Evolutionary conservation across 2,113 vertebrate genomes (phyloP).

Genomic region (Cyanoliseus patagonus): DNA sequence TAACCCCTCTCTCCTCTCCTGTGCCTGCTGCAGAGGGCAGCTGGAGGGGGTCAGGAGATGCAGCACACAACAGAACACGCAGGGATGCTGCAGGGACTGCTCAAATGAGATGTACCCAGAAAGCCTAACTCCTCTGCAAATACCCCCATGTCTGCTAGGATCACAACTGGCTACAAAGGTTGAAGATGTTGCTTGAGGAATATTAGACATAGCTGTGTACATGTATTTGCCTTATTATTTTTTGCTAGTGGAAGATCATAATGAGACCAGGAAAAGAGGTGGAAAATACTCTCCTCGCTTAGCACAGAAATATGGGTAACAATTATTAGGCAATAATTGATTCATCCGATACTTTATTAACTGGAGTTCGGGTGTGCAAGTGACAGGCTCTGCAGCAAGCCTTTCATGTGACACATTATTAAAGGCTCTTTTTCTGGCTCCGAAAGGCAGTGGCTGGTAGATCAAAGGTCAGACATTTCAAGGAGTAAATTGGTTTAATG

Average conservation of each 20-base stretch:
- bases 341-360: conserved; percentile 50
- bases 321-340: conserved; percentile 68
- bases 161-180: neutral
- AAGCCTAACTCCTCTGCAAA: neutral
- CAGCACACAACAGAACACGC: neutral
- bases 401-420: conserved; percentile 66
- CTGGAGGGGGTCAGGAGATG: neutral
- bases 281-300: neutral
- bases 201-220: neutral
- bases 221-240: neutral
- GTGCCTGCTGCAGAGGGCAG: neutral
- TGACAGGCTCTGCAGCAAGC: conserved; percentile 23
- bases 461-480: conserved; percentile 75
- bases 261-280: neutral
- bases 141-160: accelerated
- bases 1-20: neutral
- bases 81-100: neutral
- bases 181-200: neutral
- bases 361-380: neutral
- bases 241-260: neutral
- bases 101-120: neutral
- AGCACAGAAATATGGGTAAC: conserved; percentile 35
- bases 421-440: conserved; percentile 58
- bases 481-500: conserved; percentile 76
- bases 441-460: conserved; percentile 58